These are phyloP conservation scores for Saguinus imperator DNA, from an alignment of 2,113 vertebrate species.

Conservation along the genomic window DNA sequence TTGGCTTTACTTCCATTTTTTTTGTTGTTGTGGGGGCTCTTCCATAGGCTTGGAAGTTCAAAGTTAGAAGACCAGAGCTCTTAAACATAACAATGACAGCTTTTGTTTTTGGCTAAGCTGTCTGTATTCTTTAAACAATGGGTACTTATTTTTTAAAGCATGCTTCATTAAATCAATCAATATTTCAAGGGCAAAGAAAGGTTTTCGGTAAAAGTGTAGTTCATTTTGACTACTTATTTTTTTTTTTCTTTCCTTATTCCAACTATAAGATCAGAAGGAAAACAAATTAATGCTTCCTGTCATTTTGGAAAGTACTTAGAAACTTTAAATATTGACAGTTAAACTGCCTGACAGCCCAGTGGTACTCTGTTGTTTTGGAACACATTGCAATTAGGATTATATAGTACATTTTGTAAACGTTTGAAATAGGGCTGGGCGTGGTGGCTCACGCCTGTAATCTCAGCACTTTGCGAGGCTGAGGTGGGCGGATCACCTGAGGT, in stretches of 20 bases:
- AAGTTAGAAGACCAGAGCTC: not conserved
- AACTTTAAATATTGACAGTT: not conserved
- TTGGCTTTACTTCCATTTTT: not conserved
- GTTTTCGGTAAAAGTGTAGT: not conserved
- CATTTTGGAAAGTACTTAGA: not conserved
- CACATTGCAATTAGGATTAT: not conserved
- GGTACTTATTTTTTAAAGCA: constrained; percentile 18
- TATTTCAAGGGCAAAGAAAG: constrained; percentile 40
- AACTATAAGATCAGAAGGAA: not conserved
- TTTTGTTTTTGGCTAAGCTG: constrained; percentile 46
- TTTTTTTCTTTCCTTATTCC: constrained; percentile 23
- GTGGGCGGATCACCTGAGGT: no score
- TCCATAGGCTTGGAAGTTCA: not conserved
- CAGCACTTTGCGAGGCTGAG: no score
- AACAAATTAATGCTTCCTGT: constrained; percentile 16
- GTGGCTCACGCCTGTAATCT: no score
- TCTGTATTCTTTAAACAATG: constrained; percentile 46
- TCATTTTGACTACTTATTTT: constrained; percentile 3
- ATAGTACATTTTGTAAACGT: not conserved
- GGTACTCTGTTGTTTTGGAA: not conserved
- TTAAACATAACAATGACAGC: constrained; percentile 19
- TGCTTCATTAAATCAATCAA: not conserved
- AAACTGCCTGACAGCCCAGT: not conserved
- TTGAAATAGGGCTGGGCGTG: not conserved
- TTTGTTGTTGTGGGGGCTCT: not conserved